Base-by-base conservation (phyloP, 1,140 invertebrate species). In the Calliopsis andreniformis region DNA sequence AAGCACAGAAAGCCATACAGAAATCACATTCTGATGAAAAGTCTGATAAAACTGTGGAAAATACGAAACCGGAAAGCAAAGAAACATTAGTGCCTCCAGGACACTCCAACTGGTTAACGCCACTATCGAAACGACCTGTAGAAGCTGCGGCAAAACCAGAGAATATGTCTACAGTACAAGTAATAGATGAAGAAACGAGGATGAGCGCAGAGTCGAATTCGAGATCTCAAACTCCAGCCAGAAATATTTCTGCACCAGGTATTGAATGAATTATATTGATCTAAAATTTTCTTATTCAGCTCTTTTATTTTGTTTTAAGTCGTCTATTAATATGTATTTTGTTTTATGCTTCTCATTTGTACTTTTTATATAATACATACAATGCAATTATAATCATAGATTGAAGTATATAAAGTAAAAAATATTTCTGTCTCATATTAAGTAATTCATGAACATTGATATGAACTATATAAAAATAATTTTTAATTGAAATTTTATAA, bases 111-210 rank as follows among this genome's bases (percentile, higher is more conserved):
- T 92, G 91, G 91, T 64, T 92, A 5, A 87, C 91, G 1, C 91
- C 91, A 25, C 67, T 86, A 18, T 87, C 88, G 7, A 91, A 89
- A 58, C 89, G 88, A 72, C 67, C 79, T 30, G 25, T 77, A 10
- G 88, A 89, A 45, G 63, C 63, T 35, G 45, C 79, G 20, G 76
- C 80, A 0, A 88, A 76, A 69, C 85, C 61, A 51, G 88, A 90
- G 71, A 82, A 79, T 28, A 83, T 92, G n/a, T 91, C 90, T 18
- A 93, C 93, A 0, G 92, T 95, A 42, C 94, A 95, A 84, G 93
- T 96, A 5, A 96, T 96, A 84, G 96, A 97, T 88, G 96, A 97
- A 88, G 96, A 97, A 85, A 97, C 96, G 3, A 94, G 96, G 82
- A 97, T 97, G 96, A 97, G 96, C 91, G 96, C 96, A 14, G 96